Evolutionary conservation across 2,888 invertebrate species (phyloP), one percentile per base, ranked within the genome.

Genomic region (Rhodophaea formosa): DNA sequence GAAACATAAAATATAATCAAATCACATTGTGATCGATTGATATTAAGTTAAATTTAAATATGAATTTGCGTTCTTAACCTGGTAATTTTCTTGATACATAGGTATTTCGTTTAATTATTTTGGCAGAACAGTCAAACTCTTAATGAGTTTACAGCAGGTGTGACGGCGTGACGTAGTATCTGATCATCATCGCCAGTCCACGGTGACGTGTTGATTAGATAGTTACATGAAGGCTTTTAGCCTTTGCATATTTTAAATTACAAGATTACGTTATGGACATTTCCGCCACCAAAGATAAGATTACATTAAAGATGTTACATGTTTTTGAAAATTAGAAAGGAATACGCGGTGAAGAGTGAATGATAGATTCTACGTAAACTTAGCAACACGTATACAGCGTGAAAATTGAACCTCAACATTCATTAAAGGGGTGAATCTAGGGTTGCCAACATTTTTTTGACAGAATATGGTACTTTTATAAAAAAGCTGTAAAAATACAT

Each of bases 191-290:
- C 23, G 39, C 39, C 10, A 12, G 16, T 35, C 35, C 39, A 39
- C 16, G 35, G 51, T 35, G 51, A 51, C 51, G 51, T 17, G 35
- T 51, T 39, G 51, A 51, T 51, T 51, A 51, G 51, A 51, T 51
- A 39, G 39, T 39, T 39, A 39, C n/a, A 16, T 51, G 35, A 51
- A 16, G 51, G 51, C 51, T 51, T 35, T 51, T 39, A 51, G 51
- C 35, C 35, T 51, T 51, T 51, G 51, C 51, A 51, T 51, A 51
- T 35, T 51, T 51, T 51, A 39, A 51, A 23, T 23, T 35, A 35
- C 8, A 51, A 16, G 39, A 51, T 51, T 16, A 51, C 3, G 16
- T 17, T 51, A 49, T 32, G 30, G 51, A 51, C 51, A 15, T 51
- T 51, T 51, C 51, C 51, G 51, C 35, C 12, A 17, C 12, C 6